phyloP scores from a whole-genome alignment of 2,888 invertebrate species.

The Melipona beecheii region DNA sequence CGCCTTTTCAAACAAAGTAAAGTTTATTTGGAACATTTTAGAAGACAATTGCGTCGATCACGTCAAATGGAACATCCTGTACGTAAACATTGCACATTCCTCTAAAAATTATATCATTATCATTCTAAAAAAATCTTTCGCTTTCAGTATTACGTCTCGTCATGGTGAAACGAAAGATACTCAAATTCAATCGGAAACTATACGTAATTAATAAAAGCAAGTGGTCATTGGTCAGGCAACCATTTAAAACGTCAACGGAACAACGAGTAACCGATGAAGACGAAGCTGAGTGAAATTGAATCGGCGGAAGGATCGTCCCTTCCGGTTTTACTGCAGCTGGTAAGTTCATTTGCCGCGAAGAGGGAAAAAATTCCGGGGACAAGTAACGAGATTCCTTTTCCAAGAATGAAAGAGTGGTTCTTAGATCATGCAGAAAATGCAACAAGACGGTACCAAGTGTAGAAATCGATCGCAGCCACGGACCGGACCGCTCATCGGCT shows the following conservation, averaged over 20 bases:
- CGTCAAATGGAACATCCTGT: no score
- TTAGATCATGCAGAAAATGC: constrained; percentile 24
- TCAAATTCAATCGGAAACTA: background rate
- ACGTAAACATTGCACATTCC: no score
- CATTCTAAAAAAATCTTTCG: no score
- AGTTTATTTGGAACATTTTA: no score
- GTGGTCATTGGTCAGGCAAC: constrained; percentile 4
- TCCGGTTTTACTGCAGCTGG: constrained; percentile 35
- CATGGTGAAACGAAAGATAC: background rate
- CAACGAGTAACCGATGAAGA: background rate
- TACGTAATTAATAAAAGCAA: constrained; percentile 1
- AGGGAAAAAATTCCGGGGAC: constrained; percentile 28
- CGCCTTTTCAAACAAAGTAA: no score
- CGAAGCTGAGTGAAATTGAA: background rate
- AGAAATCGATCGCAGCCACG: constrained; percentile 14
- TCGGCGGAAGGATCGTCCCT: constrained; percentile 24
- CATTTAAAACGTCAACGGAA: background rate
- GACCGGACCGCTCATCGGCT: background rate
- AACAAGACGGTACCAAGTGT: constrained; percentile 26
- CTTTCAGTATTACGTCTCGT: background rate
- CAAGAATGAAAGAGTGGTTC: constrained; percentile 28
- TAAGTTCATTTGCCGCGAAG: constrained; percentile 39
- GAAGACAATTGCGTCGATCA: no score
- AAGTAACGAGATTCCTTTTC: constrained; percentile 57
- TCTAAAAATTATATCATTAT: no score